Evolutionary conservation across 1,140 invertebrate species (phyloP), one percentile per base, ranked within the genome.

Genomic region (Sweltsa coloradensis): DNA sequence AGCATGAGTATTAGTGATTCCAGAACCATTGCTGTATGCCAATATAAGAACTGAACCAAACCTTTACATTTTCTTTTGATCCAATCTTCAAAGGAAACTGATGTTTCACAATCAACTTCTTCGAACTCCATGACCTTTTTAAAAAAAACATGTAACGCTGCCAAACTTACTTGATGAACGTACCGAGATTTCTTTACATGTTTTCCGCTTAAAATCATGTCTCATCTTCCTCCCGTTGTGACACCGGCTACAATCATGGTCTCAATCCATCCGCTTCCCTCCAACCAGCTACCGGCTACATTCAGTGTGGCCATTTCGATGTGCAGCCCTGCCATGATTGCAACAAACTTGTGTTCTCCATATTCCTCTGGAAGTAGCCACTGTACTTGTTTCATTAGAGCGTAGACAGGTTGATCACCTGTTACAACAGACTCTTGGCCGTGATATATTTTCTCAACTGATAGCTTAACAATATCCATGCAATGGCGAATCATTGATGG

Each of bases 261-360:
- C 18, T 42, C 26, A 21, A 18, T 34, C 45, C 45, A 46, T 19
- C 29, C 45, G 9, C 18, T 22, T 37, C 36, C 36, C 23, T 21
- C 29, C 41, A 46, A 39, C 45, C 45, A 42, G 18, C 18, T 41
- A 11, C 45, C 45, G 26, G 41, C 23, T 21, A 34, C 41, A 23
- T 24, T 46, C 36, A 13, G 13, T 13, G 25, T 44, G 16, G 53
- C 50, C 45, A 57, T 57, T 46, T 57, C 51, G 41, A 54, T 56
- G 45, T 57, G 56, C 11, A 57, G 47, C 16, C 50, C 56, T 14
- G 55, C 56, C 31, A 57, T 29, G 53, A 57, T 59, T 24, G 54
- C 48, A 6, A 57, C 22, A 46, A 52, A 51, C 23, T 51, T 50
- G 13, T 55, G 42, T 37, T 62, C 58, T 26, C 53, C 57, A 54